Conservation (phyloP, 53 echinoderm and acorn worm genomes). For the Echinometra lucunter region DNA sequence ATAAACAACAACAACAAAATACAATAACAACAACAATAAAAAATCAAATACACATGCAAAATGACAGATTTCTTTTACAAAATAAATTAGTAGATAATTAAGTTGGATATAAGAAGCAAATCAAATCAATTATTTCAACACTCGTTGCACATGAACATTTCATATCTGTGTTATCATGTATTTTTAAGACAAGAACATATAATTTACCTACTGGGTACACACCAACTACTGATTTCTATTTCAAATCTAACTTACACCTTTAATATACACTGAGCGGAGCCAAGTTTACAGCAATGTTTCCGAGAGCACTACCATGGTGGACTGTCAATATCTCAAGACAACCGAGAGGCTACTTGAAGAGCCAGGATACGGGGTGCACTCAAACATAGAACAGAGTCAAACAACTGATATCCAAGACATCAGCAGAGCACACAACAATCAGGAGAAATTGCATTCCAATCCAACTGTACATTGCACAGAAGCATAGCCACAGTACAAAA, state of each 20-base stretch:
- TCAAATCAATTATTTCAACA: neutral
- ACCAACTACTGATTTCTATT: neutral
- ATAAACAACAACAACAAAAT: too few species aligned
- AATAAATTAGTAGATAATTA: too few species aligned
- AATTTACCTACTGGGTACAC: neutral
- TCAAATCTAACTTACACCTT: neutral
- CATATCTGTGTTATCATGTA: too few species aligned
- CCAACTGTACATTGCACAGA: neutral
- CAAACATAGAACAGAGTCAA: slow-evolving; percentile 34
- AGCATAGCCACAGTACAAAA: neutral
- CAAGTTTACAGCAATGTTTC: neutral
- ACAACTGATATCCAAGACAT: neutral
- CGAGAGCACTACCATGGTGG: neutral
- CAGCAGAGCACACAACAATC: neutral
- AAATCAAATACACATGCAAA: too few species aligned
- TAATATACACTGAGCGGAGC: neutral
- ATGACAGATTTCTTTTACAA: too few species aligned
- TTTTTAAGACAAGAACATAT: neutral
- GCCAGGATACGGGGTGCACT: slow-evolving; percentile 30
- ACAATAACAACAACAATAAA: neutral
- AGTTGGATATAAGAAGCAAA: too few species aligned
- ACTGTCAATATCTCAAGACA: slow-evolving; percentile 22
- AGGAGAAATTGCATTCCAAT: neutral
- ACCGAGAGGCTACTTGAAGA: neutral
- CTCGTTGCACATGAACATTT: neutral